Evolutionary conservation across 2,888 invertebrate species (phyloP), one percentile per base, ranked within the genome.

Genomic region (Acleris sparsana): DNA sequence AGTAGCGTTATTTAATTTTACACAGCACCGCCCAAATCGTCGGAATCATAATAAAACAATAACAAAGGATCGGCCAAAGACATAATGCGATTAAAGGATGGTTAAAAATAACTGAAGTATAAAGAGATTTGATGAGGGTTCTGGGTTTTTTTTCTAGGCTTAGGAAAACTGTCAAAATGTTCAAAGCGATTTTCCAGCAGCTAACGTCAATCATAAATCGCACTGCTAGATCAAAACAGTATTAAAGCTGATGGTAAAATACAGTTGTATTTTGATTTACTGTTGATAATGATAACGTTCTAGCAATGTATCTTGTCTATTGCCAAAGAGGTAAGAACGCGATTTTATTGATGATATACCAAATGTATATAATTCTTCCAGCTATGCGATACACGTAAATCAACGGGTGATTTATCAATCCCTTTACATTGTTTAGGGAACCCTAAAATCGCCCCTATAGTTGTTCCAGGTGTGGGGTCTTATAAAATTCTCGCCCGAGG

Each of bases 41-140:
- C 58, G 39, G 33, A 53, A 55, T 59, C 64, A 39, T 59, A 64
- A 64, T 64, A 64, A 64, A 64, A 64, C 64, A 64, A 59, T 64
- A 64, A 64, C 59, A 59, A 53, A 39, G 65, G 53, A 48, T 62
- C 64, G 68, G 65, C 60, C 17, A 25, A 55, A 44, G 18, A 25
- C 51, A 39, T 68, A 69, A 71, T 69, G 64, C 66, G 71, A 71
- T 72, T 72, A 71, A 63, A 67, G 49, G 66, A 57, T 53, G 62
- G 65, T 70, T 68, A 68, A 9, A 64, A 70, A 70, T 63, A 53
- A 58, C 39, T 16, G 2, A 56, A 25, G 9, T 6, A 29, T 11
- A 11, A 17, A 20, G n/a, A 1, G 20, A 4, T 4, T 9, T 2
- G 17, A 39, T n/a, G 22, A 7, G 6, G 56, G 43, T 43, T 55